Conservation (phyloP, 2,888 invertebrate genomes). For the Dascillus cervinus region DNA sequence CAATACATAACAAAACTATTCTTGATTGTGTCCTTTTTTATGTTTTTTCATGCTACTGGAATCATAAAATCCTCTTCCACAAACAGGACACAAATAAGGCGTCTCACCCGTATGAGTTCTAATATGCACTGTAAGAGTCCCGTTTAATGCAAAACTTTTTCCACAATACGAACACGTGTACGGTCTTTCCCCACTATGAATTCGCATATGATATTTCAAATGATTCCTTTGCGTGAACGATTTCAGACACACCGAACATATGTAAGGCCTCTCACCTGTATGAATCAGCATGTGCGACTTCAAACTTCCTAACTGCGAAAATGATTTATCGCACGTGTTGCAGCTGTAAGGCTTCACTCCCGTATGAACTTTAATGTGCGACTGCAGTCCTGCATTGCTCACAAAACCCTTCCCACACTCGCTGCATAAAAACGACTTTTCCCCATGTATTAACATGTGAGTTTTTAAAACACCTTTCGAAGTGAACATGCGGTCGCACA, state of each 20-base stretch:
- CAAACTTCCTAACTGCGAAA: constrained; percentile 21
- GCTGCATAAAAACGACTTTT: constrained; percentile 20
- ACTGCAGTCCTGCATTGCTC: constrained; percentile 25
- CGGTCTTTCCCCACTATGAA: constrained; percentile 30
- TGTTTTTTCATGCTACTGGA: constrained; percentile 17
- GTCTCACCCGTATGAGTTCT: constrained; percentile 39
- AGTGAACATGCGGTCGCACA: constrained; percentile 10
- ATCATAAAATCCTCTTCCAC: constrained; percentile 37
- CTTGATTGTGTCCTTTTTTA: constrained; percentile 4
- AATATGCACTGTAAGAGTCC: constrained; percentile 39
- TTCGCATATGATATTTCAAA: constrained; percentile 27
- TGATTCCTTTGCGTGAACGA: constrained; percentile 27
- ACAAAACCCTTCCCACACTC: constrained; percentile 21
- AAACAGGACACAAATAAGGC: constrained; percentile 40
- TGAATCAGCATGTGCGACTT: constrained; percentile 32
- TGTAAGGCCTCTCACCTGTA: constrained; percentile 37
- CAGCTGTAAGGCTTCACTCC: constrained; percentile 25
- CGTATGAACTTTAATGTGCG: constrained; percentile 26
- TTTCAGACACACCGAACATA: constrained; percentile 38
- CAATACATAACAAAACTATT: too few relatives aligned
- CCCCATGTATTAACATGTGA: constrained; percentile 16
- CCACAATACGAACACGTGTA: constrained; percentile 18
- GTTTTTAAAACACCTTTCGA: constrained; percentile 14
- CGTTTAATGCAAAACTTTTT: constrained; percentile 28
- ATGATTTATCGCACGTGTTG: constrained; percentile 27